These are phyloP conservation scores for Ectemnius lituratus DNA, from an alignment of 2,888 invertebrate species.

Conservation along the genomic window DNA sequence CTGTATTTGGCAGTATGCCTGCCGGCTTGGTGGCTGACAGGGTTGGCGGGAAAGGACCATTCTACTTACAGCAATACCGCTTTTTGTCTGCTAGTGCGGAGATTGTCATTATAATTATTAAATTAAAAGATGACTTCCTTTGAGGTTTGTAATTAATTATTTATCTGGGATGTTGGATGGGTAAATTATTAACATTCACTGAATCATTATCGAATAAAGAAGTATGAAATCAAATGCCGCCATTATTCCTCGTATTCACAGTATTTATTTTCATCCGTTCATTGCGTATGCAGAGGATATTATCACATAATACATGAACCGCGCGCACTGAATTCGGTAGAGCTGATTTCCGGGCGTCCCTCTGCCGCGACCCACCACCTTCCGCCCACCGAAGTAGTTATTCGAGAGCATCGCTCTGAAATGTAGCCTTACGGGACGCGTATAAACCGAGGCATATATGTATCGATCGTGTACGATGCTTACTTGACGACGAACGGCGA, in stretches of 20 bases:
- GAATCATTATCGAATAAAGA: not conserved
- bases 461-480: conserved; percentile 11
- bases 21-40: conserved; percentile 82
- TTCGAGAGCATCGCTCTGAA: not conserved
- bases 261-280: conserved; percentile 55
- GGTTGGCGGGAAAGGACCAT: conserved; percentile 66
- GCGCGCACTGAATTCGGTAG: conserved; percentile 37
- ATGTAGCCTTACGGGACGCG: not conserved
- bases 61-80: conserved; percentile 57
- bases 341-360: conserved; percentile 30
- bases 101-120: not conserved
- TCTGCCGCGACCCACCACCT: conserved; percentile 4
- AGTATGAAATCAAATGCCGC: not conserved
- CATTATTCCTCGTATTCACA: conserved; percentile 37
- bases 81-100: conserved; percentile 59
- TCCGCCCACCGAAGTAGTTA: not conserved
- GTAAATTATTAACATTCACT: not conserved
- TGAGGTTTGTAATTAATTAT: not conserved
- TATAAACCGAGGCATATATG: not conserved
- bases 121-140: not conserved
- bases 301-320: conserved; percentile 60
- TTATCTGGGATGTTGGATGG: not conserved
- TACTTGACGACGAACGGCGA: conserved; percentile 29
- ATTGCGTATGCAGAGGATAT: conserved; percentile 48
- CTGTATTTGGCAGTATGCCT: conserved; percentile 83